Base-by-base conservation (phyloP, 2,797 vertebrate genomes). In the Spinibarbus caldwelli region DNA sequence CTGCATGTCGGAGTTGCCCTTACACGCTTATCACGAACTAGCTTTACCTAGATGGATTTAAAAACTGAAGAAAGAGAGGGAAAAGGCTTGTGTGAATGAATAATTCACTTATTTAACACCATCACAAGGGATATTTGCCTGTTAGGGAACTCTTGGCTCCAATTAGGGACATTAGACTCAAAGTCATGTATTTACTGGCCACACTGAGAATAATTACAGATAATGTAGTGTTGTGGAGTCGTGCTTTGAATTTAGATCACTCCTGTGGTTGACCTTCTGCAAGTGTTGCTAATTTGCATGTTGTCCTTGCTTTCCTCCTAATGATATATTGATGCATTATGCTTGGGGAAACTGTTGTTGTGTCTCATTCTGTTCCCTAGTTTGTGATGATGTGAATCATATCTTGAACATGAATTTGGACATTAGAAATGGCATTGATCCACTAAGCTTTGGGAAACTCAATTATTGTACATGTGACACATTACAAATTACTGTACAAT, bases 211-310 rank as follows among this genome's bases (percentile, higher is more conserved):
- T 84, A 78, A 84, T 84, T 59, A 70, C 49, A 84, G 73, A 78
- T 78, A 84, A 68, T 84, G n/a, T 78, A 31, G 62, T 78, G 73
- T 68, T 68, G 73, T 70, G 83, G 45, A 52, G 47, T 4, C 82
- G 67, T 78, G 64, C 83, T 49, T 70, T 57, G 73, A 78, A 84
- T 84, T 84, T 78, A 15, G 62, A 84, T 78, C 64, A 78, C 7
- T 41, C 19, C 26, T 43, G 43, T 6, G 15, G 31, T 59, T 70
- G 83, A 84, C 83, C 83, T 84, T 84, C 64, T 78, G n/a, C 47
- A 34, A 78, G 34, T 78, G 64, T 68, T 78, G 75, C 66, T 84
- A 45, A 84, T 84, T 84, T 84, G 75, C 75, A 70, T 78, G 64
- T 57, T 78, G 62, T 78, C 34, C 47, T 78, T 26, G 14, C 36